These are phyloP conservation scores for Andrena trimmerana DNA, from an alignment of 2,888 invertebrate species.

Conservation along the genomic window DNA sequence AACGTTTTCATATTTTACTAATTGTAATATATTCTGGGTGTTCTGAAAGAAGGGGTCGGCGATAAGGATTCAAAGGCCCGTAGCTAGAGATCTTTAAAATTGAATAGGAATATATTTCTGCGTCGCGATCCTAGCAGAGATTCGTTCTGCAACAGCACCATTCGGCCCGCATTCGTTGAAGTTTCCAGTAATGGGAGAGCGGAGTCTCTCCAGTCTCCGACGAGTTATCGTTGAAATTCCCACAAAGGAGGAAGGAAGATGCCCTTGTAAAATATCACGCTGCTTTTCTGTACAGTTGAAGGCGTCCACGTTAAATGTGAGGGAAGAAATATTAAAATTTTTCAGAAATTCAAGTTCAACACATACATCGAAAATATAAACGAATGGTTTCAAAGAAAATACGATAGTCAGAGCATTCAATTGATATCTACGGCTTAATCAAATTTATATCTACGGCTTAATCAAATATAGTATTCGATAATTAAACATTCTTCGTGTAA, in stretches of 20 bases:
- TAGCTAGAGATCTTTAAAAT: background rate
- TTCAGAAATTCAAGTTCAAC: too few species aligned
- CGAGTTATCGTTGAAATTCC: slow-evolving; percentile 27
- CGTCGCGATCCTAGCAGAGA: background rate
- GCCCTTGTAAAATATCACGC: background rate
- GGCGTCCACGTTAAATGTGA: background rate
- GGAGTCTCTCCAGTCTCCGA: slow-evolving; percentile 31
- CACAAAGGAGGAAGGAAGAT: background rate
- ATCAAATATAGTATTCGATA: too few species aligned
- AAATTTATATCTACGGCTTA: too few species aligned
- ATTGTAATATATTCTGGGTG: background rate
- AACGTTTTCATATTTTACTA: too few species aligned
- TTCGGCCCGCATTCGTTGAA: slow-evolving; percentile 73
- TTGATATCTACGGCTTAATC: too few species aligned
- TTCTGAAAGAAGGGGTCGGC: background rate
- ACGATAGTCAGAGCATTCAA: too few species aligned
- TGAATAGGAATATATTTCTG: background rate
- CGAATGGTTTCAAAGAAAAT: too few species aligned
- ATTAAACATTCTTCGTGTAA: too few species aligned
- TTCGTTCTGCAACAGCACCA: slow-evolving; percentile 6
- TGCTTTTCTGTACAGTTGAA: background rate
- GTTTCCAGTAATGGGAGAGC: slow-evolving; percentile 62
- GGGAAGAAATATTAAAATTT: too few species aligned
- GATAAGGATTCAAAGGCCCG: background rate
- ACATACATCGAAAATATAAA: too few species aligned